Conservation (phyloP, 2,888 invertebrate genomes). For the Eurytoma californica region DNA sequence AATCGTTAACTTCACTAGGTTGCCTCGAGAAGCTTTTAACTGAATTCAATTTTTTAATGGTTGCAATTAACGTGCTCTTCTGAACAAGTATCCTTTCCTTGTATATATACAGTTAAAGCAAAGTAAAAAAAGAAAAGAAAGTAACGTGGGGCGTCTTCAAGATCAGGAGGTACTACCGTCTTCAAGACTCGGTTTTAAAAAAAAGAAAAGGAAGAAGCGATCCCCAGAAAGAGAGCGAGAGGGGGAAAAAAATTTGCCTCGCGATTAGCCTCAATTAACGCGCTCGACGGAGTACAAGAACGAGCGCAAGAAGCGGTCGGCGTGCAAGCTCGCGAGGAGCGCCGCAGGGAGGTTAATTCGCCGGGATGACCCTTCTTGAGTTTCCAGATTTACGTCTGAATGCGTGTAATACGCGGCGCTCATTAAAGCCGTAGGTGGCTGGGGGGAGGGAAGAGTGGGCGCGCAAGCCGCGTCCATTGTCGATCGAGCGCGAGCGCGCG, state of each 20-base stretch:
- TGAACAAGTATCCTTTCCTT: slow-evolving; percentile 26
- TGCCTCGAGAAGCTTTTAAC: slow-evolving; percentile 36
- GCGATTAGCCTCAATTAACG: slow-evolving; percentile 56
- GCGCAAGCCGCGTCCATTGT: slow-evolving; percentile 58
- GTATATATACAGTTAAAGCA: too few species aligned
- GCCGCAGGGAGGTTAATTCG: slow-evolving; percentile 60
- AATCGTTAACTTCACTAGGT: slow-evolving; percentile 26
- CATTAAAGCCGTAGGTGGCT: slow-evolving; percentile 13
- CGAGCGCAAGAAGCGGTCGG: slow-evolving; percentile 24
- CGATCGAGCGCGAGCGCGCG: slow-evolving; percentile 57
- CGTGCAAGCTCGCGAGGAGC: slow-evolving; percentile 7
- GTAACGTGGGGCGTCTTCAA: slow-evolving; percentile 20
- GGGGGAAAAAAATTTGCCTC: slow-evolving; percentile 47
- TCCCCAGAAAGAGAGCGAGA: neutral
- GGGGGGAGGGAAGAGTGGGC: neutral
- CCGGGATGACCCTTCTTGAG: slow-evolving; percentile 52
- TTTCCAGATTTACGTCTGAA: slow-evolving; percentile 60
- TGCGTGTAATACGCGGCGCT: slow-evolving; percentile 47
- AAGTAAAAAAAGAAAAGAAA: slow-evolving; percentile 16
- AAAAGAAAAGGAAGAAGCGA: slow-evolving; percentile 19
- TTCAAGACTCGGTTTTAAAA: slow-evolving; percentile 7
- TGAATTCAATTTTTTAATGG: slow-evolving; percentile 50
- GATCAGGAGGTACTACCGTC: slow-evolving; percentile 2
- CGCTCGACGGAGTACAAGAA: slow-evolving; percentile 52
- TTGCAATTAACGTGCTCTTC: slow-evolving; percentile 50